phyloP scores from a whole-genome alignment of 2,113 vertebrate species.

The Narcine bancroftii region DNA sequence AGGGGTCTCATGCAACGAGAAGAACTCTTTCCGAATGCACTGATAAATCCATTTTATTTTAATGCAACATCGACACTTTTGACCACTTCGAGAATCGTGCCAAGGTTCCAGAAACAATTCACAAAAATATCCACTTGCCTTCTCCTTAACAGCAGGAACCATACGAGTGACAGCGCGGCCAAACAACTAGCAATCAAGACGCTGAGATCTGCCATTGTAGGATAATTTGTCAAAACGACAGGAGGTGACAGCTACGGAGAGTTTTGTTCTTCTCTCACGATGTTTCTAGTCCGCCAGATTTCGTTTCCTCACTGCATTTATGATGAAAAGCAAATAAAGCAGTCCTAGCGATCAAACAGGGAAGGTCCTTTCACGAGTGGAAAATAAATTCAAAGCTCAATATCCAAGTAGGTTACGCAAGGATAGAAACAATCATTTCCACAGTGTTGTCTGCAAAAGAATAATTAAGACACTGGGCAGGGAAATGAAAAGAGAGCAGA shows the following conservation, averaged over 20 bases:
- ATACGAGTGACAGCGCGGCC: background rate
- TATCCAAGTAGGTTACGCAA: background rate
- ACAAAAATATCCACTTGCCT: background rate
- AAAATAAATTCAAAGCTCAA: background rate
- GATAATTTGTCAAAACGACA: background rate
- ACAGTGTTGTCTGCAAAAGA: background rate
- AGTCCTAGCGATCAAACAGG: background rate
- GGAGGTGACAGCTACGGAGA: background rate
- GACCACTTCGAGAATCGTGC: background rate
- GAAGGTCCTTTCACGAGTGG: background rate
- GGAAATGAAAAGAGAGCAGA: background rate
- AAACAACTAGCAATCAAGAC: background rate
- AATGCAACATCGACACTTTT: background rate
- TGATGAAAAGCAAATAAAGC: background rate
- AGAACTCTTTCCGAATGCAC: background rate
- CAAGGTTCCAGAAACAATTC: background rate
- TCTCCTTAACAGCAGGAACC: slow-evolving; percentile 26
- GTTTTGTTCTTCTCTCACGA: background rate
- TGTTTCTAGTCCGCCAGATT: background rate
- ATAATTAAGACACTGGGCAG: background rate
- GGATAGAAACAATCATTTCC: no score
- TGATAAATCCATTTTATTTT: background rate
- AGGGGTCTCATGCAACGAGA: background rate
- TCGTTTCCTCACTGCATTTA: background rate
- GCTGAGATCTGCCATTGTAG: background rate